Evolutionary conservation across 2,797 vertebrate species (phyloP).

Genomic region (Enteromius treurensis): DNA sequence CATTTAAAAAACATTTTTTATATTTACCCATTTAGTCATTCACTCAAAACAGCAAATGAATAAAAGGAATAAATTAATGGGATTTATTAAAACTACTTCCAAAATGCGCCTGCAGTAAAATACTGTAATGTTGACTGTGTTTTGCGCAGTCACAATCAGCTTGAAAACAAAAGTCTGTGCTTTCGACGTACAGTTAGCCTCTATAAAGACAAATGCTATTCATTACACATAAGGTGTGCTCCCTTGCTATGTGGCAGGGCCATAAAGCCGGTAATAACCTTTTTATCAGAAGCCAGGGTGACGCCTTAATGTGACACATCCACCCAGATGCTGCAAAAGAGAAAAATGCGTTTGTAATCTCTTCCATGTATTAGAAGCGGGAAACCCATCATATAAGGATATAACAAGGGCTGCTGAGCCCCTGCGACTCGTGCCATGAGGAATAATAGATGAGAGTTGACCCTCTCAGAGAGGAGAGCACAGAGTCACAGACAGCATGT

Average conservation of each 20-base stretch:
- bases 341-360: constrained; percentile 66
- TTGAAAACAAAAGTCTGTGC: not conserved
- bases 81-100: not conserved
- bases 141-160: constrained; percentile 6
- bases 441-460: constrained; percentile 74
- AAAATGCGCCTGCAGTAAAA: not conserved
- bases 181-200: constrained; percentile 43
- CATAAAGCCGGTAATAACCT: constrained; percentile 66
- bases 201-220: constrained; percentile 59
- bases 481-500: constrained; percentile 60
- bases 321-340: constrained; percentile 61
- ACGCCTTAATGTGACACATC: constrained; percentile 63
- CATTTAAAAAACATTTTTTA: too few species aligned
- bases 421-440: constrained; percentile 62
- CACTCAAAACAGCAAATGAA: not conserved
- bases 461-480: constrained; percentile 66
- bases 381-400: constrained; percentile 71
- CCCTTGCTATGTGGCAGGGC: constrained; percentile 56
- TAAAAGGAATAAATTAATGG: not conserved
- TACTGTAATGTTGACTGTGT: not conserved
- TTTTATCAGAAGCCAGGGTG: constrained; percentile 57
- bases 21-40: too few species aligned
- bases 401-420: constrained; percentile 65
- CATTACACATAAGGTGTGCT: constrained; percentile 58
- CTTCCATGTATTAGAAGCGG: constrained; percentile 63